Evolutionary conservation across 1,140 invertebrate genomes (phyloP), one percentile per base, ranked within the genome.

Genomic region (Tetragonula clypearis): DNA sequence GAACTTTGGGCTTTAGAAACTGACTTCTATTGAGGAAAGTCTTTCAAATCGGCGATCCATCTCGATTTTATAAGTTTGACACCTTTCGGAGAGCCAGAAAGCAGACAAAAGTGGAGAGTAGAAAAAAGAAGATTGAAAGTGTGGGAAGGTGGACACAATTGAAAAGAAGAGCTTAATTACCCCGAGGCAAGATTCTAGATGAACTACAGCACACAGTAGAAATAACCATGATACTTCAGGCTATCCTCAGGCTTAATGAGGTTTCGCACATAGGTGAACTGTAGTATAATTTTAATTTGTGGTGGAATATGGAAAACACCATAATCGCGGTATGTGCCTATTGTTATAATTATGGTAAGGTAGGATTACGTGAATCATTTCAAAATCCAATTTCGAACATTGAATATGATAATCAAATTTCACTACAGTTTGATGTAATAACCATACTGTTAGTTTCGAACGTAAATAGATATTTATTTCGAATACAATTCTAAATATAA

Each of bases 121-220:
- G 62, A 66, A 56, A 60, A 41, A 68, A 79, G 78, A 30, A 62
- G 78, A 82, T 65, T 15, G 87, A 56, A 65, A 41, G 53, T 55
- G 86, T 60, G 86, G 75, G 30, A 69, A 68, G 30, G 5, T 68
- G 66, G 11, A 65, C 58, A 65, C 53, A 80, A 73, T 77, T 30
- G 78, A 79, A 90, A 90, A 82, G 87, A 90, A 91, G 89, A 87
- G 90, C 79, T 87, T 84, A 88, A 88, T 91, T 90, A 87, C 85
- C 66, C 69, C 19, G 65, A 60, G 79, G 87, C 79, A 85, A 78
- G 86, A 79, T 86, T 73, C 79, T 84, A 21, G 41, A 78, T 41
- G 53, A 69, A 73, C 83, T 65, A 58, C 58, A 19, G 60, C 23
- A 30, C 53, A n/a, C 30, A 5, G 49, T 69, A 80, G 73, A 58